phyloP scores from a whole-genome alignment of 2,797 vertebrate species.

The Anas bahamensis region DNA sequence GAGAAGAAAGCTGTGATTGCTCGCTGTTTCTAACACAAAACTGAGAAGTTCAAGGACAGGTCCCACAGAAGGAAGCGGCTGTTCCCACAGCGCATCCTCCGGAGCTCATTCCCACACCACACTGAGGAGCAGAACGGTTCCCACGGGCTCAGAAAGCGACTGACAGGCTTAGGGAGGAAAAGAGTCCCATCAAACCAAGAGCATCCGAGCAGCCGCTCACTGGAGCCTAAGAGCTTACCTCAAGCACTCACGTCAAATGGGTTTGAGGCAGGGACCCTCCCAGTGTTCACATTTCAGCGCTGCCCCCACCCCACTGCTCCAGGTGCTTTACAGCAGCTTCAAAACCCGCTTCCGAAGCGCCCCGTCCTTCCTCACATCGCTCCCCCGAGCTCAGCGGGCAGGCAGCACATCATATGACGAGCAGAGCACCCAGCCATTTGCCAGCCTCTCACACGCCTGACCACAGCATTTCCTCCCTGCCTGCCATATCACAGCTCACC shows the following conservation, averaged over 20 bases:
- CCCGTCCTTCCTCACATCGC: background rate
- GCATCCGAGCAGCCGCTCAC: background rate
- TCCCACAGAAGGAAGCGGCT: background rate
- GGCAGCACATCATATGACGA: background rate
- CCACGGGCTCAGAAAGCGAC: background rate
- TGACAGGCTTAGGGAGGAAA: background rate
- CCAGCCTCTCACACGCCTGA: background rate
- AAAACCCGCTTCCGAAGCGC: background rate
- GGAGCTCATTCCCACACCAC: accelerated
- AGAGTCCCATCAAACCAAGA: background rate
- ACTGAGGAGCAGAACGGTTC: background rate
- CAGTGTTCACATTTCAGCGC: background rate
- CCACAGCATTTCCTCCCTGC: background rate
- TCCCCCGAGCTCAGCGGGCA: background rate
- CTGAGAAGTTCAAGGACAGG: background rate
- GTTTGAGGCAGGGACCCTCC: background rate
- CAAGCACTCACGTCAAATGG: background rate
- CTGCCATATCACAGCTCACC: background rate
- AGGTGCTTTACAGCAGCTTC: background rate
- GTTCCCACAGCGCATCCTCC: background rate
- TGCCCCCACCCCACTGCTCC: background rate
- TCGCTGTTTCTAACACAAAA: background rate
- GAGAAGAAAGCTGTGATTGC: background rate
- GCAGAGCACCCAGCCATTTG: background rate
- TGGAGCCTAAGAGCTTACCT: background rate